Conservation (phyloP, 2,113 vertebrate genomes). For the Zapornia atra region DNA sequence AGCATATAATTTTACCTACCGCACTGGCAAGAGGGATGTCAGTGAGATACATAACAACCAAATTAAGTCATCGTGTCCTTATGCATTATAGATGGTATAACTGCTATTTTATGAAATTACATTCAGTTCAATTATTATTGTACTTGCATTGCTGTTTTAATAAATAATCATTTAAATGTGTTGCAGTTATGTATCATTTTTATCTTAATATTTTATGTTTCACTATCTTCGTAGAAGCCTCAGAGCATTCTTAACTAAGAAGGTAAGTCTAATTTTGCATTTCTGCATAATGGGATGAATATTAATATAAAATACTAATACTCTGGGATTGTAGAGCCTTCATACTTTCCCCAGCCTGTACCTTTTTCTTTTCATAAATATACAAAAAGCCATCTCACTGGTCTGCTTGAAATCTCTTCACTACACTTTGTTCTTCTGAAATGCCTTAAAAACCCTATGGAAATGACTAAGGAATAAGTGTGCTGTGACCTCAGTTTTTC, state of each 20-base stretch:
- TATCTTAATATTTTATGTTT: background rate
- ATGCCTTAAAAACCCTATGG: background rate
- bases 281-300: constrained; percentile 24
- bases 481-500: background rate
- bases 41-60: background rate
- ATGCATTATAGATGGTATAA: background rate
- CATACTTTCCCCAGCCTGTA: background rate
- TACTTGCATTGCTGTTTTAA: background rate
- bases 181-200: background rate
- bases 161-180: background rate
- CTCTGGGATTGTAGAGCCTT: background rate
- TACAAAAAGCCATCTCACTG: background rate
- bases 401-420: background rate
- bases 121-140: background rate
- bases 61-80: background rate
- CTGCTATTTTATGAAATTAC: background rate
- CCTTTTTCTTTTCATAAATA: background rate
- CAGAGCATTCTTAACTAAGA: background rate
- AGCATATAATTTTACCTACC: background rate
- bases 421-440: background rate
- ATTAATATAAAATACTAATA: constrained; percentile 17
- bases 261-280: constrained; percentile 10
- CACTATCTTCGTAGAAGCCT: background rate
- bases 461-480: background rate
- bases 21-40: background rate